These are phyloP conservation scores for Crotalus tigris DNA, from an alignment of 2,113 vertebrate species.

Conservation along the genomic window DNA sequence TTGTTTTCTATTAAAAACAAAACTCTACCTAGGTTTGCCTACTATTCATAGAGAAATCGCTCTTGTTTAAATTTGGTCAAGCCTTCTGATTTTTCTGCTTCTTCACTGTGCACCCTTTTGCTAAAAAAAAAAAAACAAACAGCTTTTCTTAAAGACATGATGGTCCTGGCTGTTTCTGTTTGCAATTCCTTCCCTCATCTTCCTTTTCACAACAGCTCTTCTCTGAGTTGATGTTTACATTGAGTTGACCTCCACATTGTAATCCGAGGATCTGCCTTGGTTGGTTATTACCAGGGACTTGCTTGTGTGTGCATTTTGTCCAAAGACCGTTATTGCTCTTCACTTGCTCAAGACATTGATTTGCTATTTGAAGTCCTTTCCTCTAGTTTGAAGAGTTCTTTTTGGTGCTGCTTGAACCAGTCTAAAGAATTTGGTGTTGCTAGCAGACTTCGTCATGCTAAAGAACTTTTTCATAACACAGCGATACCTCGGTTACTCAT, in stretches of 20 bases:
- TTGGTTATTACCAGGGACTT: neutral
- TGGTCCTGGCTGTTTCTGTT: neutral
- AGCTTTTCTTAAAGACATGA: neutral
- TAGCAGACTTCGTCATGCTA: neutral
- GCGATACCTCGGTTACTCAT: neutral
- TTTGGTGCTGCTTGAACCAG: neutral
- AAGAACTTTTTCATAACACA: neutral
- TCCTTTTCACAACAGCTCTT: neutral
- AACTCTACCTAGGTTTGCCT: too few relatives aligned
- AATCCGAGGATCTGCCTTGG: neutral
- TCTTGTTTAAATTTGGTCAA: neutral
- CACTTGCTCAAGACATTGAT: neutral
- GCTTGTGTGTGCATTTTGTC: neutral
- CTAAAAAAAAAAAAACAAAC: neutral
- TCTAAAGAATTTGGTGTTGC: neutral
- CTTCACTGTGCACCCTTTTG: neutral
- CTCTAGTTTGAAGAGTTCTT: neutral
- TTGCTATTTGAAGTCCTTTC: neutral
- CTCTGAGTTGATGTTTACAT: neutral
- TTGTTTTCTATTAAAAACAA: too few relatives aligned
- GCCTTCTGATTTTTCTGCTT: neutral
- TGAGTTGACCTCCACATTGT: neutral
- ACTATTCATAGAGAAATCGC: neutral
- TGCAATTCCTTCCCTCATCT: neutral
- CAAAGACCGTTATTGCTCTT: neutral